A percentile compares a stretch with the other conserved stretches of the same genome.
Conservation (phyloP, 2,113 vertebrate species). For the Scomber japonicus region DNA sequence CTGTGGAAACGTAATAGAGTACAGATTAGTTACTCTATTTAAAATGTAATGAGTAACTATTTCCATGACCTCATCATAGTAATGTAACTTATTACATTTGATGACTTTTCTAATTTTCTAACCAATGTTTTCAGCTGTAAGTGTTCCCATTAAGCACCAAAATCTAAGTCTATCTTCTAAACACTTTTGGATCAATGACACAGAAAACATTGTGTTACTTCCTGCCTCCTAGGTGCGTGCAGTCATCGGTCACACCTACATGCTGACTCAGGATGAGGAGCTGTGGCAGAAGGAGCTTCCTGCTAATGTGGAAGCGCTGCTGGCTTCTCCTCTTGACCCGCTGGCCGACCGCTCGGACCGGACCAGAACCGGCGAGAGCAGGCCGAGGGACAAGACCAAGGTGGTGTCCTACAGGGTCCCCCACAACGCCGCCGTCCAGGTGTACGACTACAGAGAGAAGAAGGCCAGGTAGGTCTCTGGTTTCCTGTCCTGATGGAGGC, state of each 20-base stretch:
- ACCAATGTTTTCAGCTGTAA: too few relatives aligned
- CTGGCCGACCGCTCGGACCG: constrained; percentile 80
- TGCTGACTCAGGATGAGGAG: constrained; percentile 92
- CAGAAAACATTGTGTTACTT: not conserved
- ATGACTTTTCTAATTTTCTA: too few relatives aligned
- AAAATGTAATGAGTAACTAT: too few relatives aligned
- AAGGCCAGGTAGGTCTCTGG: constrained; percentile 83
- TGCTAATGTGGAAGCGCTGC: constrained; percentile 85
- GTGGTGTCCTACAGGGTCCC: constrained; percentile 91
- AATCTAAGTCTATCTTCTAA: too few relatives aligned
- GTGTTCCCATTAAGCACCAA: too few relatives aligned
- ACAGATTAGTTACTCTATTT: too few relatives aligned
- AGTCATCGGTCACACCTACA: constrained; percentile 91
- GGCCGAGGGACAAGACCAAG: constrained; percentile 81
- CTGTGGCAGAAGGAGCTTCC: constrained; percentile 93
- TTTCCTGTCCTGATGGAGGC: fast-evolving
- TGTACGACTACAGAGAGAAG: constrained; percentile 94
- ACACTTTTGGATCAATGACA: too few relatives aligned
- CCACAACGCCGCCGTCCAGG: constrained; percentile 91
- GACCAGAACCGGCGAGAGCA: fast-evolving
- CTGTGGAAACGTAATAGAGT: too few relatives aligned
- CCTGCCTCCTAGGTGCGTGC: constrained; percentile 85
- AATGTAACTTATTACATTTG: too few relatives aligned
- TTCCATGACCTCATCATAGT: too few relatives aligned
- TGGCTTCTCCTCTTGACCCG: constrained; percentile 81